Evolutionary conservation across 1,140 invertebrate genomes (phyloP), one percentile per base, ranked within the genome.

Genomic region (Charaxes varanes): DNA sequence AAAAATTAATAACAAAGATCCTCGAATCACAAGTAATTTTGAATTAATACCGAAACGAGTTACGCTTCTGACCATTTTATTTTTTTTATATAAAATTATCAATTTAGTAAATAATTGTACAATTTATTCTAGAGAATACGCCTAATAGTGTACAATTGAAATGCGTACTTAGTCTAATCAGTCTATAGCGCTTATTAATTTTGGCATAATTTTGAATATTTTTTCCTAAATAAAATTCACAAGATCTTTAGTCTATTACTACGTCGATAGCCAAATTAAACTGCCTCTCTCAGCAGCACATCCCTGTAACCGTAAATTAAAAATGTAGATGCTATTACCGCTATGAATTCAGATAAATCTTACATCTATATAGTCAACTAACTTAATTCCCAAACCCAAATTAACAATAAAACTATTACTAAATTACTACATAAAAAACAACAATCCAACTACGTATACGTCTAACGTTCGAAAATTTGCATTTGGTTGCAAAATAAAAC

Each of bases 181-280:
- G 79, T 83, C 79, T 83, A 83, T 83, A 83, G 77, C 72, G 77
- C 63, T 79, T 79, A 78, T 81, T 73, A 81, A 71, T 79, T 83
- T 83, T 74, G 73, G 67, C 72, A 74, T 65, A 60, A 57, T 60
- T 66, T 65, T 54, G 55, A 63, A 40, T 58, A 57, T 30, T 53
- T 59, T 63, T 50, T 61, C 38, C 55, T 42, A 56, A 62, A 69
- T 66, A 66, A 73, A 71, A 66, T 66, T 70, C 60, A 51, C 50
- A 60, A 67, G 55, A 60, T 64, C 49, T 47, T 48, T 59, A 49
- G 52, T 53, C 43, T 56, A 64, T 47, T 54, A 26, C 18, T 28
- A 43, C 41, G 30, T 44, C 45, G 44, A 62, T 59, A 62, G 60
- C 61, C 64, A 62, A 64, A 62, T 54, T 30, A 61, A n/a, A 66